Base-by-base conservation (phyloP, 64 coral and sea anemone genomes). In the Stichodactyla mertensii region DNA sequence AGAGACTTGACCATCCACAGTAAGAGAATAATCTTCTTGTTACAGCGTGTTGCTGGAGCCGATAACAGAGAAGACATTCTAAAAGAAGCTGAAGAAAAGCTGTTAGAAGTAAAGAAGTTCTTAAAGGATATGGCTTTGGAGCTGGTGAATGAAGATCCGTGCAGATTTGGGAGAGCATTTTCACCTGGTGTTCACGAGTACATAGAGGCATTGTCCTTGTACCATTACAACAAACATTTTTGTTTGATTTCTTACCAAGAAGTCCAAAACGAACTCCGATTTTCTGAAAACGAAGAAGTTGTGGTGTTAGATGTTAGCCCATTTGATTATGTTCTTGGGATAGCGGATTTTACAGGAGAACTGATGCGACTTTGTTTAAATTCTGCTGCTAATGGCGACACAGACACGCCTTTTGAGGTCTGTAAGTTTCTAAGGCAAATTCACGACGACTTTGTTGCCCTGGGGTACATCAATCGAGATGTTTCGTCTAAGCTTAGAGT, bases 321-420 rank as follows among this genome's bases (percentile, higher is more conserved):
- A 12, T 89, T 90, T 19, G 93, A 99, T 80, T 99, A 95, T 57
- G 57, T 95, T 56, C 91, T 99, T 82, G 97, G 97, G 12, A 79
- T 99, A 22, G 90, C 97, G 28, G 97, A 99, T 90, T 84, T 99
- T 14, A 99, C 97, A 6, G 97, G 97, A 51, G 97, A 99, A 84
- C 56, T 99, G 13, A 99, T 99, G 97, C 87, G 97, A 51, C 80
- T 99, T 19, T 92, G 92, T n/a, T 92, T 99, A 19, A 99, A 99
- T 86, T 90, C 89, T 55, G 93, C 93, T 57, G 93, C 93, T 0
- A 92, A 92, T 66, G 97, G 93, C 0, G 93, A 99, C 66, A 56
- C 69, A 53, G 81, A 74, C 16, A 95, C 90, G 7, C 93, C 90
- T 18, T 90, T 92, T 62, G 82, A 86, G 58, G 88, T 99, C 53